Base-by-base conservation (phyloP, 1,140 invertebrate genomes). In the Melanaphis sacchari region DNA sequence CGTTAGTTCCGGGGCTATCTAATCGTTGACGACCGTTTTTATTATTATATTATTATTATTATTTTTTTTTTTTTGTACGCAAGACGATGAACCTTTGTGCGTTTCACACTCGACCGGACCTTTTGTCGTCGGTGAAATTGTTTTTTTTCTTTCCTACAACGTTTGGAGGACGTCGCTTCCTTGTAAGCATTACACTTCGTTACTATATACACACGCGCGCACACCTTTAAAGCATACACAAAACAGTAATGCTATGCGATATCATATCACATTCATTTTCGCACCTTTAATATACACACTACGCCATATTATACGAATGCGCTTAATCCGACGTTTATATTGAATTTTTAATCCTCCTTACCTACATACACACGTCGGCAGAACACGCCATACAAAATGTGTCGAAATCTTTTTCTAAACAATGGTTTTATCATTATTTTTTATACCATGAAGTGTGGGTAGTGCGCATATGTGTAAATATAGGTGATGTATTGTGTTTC, bases 1-100 rank as follows among this genome's bases (percentile, higher is more conserved):
- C 46, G 87, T 89, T 38, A 49, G 87, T 89, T 89, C 87, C 46
- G 46, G 87, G 40, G 87, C 52, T 15, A 54, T 89, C n/a, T 87
- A 87, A 87, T 87, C 21, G 46, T 49, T n/a, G 87, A 54, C 46
- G 46, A 38, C 43, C 87, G 43, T 46, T 88, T 87, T 87, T 87
- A 18, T 84, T 84, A 26, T 84, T 82, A 82, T 82, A 82, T 82
- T 82, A 82, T 82, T 81, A 38, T 81, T 40, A n/a, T n/a, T n/a
- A 38, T 38, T 84, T 84, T 84, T 41, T 84, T 43, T 87, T 36
- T 88, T 49, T 36, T 36, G 18, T 5, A 52, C 46, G 87, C 43
- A 18, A 31, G 31, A 38, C 87, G 87, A 46, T 36, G n/a, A 82
- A 36, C 22, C 82, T 85, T 85, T 52, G 46, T 49, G 22, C 46